These are phyloP conservation scores for Dasysyrphus tricinctus DNA, from an alignment of 2,888 invertebrate species.

Conservation along the genomic window DNA sequence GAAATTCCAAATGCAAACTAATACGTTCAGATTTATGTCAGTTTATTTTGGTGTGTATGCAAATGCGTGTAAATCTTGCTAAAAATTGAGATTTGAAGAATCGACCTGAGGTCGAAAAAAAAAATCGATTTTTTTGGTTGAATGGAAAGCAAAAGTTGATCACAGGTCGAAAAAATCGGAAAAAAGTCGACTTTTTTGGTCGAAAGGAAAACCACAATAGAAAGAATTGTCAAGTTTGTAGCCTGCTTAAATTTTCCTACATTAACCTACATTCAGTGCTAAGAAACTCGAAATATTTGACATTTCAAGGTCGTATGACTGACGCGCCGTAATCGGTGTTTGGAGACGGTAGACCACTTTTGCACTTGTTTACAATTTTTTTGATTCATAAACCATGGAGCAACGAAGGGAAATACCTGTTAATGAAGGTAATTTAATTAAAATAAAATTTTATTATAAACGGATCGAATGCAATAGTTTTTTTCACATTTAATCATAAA, in stretches of 20 bases:
- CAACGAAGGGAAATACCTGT: background rate
- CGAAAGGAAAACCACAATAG: no score
- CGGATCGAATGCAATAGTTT: background rate
- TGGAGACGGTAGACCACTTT: background rate
- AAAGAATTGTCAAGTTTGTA: background rate
- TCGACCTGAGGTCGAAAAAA: no score
- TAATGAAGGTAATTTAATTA: constrained; percentile 10
- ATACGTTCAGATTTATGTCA: no score
- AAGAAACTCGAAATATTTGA: constrained; percentile 22
- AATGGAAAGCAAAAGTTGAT: no score
- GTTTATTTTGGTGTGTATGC: no score
- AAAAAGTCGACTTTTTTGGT: no score
- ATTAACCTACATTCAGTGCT: background rate
- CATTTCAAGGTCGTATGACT: constrained; percentile 59
- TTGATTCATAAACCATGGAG: constrained; percentile 35
- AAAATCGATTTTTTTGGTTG: no score
- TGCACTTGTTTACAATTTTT: constrained; percentile 63
- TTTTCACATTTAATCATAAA: background rate
- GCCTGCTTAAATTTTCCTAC: background rate
- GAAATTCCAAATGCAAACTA: no score
- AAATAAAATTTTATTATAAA: background rate
- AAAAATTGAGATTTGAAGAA: no score
- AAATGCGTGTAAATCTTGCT: no score
- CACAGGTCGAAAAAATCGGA: no score
- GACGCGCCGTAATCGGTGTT: background rate